Base-by-base conservation (phyloP, 2,797 vertebrate genomes). In the Oreortyx pictus region DNA sequence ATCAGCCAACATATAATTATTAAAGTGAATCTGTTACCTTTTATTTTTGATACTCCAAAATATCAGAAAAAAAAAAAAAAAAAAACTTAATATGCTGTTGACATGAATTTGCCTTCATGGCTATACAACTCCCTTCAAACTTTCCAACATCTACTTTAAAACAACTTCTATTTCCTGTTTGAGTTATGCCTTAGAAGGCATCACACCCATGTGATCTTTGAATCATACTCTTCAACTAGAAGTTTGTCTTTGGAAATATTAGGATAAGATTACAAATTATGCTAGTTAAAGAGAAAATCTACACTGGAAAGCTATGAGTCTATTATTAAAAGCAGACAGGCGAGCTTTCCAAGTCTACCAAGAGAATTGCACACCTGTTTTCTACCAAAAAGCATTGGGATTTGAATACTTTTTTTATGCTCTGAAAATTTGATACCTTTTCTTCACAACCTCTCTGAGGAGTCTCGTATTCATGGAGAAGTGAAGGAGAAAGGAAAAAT, bases 291-390 rank as follows among this genome's bases (percentile, higher is more conserved):
- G 44, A 78, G 44, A 73, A 90, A 91, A 86, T 79, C 18, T 76
- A 19, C 0, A 0, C 60, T 54, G 25, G 27, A 78, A 83, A 78
- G 33, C 44, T 76, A 13, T 27, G 62, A 65, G 15, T 67, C 56
- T 87, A 27, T 70, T 86, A 60, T 72, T 92, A 82, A 88, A 94
- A 93, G 73, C 47, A 80, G 82, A 92, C 44, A 87, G 85, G 71
- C 59, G 61, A 22, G 61, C 10, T 92, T 93, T 89, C 66, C 39
- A 66, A 56, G 73, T 46, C 82, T 73, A 87, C 50, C 73, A 83
- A 89, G 84, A 92, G 93, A 95, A 78, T 88, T 89, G 59, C 43
- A 86, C 87, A 52, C 77, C 59, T 82, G 70, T 89, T 94, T 93
- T 87, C 66, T 64, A 35, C 33, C 8, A 2, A 78, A 50, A 81